Evolutionary conservation across 2,113 vertebrate genomes (phyloP).

Genomic region (Etheostoma spectabile): DNA sequence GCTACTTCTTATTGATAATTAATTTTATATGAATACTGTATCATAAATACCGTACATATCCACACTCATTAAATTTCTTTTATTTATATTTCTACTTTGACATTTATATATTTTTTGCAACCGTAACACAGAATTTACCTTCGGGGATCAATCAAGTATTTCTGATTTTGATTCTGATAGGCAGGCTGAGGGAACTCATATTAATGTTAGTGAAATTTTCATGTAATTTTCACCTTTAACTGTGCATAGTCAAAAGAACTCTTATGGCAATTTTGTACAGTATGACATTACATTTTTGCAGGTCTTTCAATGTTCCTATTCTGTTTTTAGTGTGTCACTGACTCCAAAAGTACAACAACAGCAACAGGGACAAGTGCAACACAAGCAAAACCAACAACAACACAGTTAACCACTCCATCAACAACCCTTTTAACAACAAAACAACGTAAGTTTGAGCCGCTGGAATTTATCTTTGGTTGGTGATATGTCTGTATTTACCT

Average conservation of each 20-base stretch:
- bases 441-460: constrained; percentile 8
- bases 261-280: background rate
- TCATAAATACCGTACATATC: no score
- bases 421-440: background rate
- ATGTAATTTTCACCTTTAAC: no score
- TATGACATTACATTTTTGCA: background rate
- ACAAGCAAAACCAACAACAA: background rate
- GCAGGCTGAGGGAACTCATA: no score
- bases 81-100: no score
- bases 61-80: no score
- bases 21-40: no score
- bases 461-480: background rate
- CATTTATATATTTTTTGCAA: no score
- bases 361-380: background rate
- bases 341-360: background rate
- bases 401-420: rapidly evolving
- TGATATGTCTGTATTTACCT: background rate
- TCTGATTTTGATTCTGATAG: no score
- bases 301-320: background rate
- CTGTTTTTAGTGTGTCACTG: constrained; percentile 22
- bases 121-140: no score
- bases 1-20: no score
- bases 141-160: no score
- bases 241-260: background rate
- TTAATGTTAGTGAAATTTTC: no score